Conservation (phyloP, 2,113 vertebrate species). For the Seriola quinqueradiata region DNA sequence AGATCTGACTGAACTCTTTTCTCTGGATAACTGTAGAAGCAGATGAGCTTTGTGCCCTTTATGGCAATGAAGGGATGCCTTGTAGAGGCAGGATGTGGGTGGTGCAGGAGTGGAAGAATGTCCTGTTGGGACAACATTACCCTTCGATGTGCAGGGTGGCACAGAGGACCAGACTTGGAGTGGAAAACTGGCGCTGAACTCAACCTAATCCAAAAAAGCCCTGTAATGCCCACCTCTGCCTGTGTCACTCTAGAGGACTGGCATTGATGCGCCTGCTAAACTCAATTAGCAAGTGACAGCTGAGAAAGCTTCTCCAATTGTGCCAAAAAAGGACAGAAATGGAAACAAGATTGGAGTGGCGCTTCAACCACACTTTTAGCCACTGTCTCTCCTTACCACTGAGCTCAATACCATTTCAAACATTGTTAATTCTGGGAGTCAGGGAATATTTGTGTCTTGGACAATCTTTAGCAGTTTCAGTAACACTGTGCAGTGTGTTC, state of each 20-base stretch:
- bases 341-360: slow-evolving; percentile 46
- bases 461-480: slow-evolving; percentile 35
- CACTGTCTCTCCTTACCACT: slow-evolving; percentile 18
- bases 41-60: slow-evolving; percentile 67
- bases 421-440: slow-evolving; percentile 23
- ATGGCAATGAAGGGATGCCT: slow-evolving; percentile 54
- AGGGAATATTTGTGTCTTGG: slow-evolving; percentile 14
- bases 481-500: slow-evolving; percentile 50
- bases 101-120: slow-evolving; percentile 58
- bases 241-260: slow-evolving; percentile 44
- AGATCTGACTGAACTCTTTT: slow-evolving; percentile 22
- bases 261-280: slow-evolving; percentile 62
- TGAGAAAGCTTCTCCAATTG: slow-evolving; percentile 66
- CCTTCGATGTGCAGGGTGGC: slow-evolving; percentile 61
- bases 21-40: slow-evolving; percentile 27
- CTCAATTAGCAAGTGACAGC: slow-evolving; percentile 77
- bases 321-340: slow-evolving; percentile 76
- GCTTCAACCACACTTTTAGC: slow-evolving; percentile 33
- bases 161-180: slow-evolving; percentile 80
- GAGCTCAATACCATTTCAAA: slow-evolving; percentile 8
- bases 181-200: slow-evolving; percentile 79
- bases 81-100: slow-evolving; percentile 53
- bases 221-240: slow-evolving; percentile 69
- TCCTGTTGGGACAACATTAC: slow-evolving; percentile 77
- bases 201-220: slow-evolving; percentile 78